Percentiles rank a stretch among this genome's conserved stretches.
phyloP scores from a whole-genome alignment of 2,113 vertebrate genomes.

The Megaceryle torquata region DNA sequence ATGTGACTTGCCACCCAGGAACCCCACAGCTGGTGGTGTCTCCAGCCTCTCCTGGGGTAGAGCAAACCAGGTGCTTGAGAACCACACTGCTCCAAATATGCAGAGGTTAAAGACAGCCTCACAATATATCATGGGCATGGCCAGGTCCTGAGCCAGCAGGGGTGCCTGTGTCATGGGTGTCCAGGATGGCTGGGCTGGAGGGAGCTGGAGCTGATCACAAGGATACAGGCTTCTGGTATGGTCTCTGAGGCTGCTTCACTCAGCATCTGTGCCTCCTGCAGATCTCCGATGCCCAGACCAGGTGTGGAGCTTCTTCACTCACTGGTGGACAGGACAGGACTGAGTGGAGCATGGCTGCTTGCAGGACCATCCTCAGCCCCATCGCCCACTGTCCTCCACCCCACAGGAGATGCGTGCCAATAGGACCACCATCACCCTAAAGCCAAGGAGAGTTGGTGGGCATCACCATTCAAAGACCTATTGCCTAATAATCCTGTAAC shows the following conservation, averaged over 20 bases:
- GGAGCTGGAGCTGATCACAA: not conserved
- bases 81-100: not conserved
- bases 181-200: not conserved
- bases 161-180: not conserved
- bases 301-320: not conserved
- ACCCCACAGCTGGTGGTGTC: accelerated
- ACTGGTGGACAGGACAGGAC: not conserved
- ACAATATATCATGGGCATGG: not conserved
- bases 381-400: not conserved
- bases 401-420: not conserved
- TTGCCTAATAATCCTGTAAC: not conserved
- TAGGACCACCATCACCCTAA: not conserved
- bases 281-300: not conserved
- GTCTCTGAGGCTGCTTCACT: not conserved
- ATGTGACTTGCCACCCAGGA: not conserved
- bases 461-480: not conserved
- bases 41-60: not conserved
- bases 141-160: not conserved
- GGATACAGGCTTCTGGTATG: too few species aligned
- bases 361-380: not conserved
- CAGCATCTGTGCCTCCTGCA: not conserved
- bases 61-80: not conserved
- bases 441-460: not conserved
- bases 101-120: not conserved
- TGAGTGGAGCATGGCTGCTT: not conserved